Conservation (phyloP, 2,797 vertebrate genomes). For the Naso thynnoides region DNA sequence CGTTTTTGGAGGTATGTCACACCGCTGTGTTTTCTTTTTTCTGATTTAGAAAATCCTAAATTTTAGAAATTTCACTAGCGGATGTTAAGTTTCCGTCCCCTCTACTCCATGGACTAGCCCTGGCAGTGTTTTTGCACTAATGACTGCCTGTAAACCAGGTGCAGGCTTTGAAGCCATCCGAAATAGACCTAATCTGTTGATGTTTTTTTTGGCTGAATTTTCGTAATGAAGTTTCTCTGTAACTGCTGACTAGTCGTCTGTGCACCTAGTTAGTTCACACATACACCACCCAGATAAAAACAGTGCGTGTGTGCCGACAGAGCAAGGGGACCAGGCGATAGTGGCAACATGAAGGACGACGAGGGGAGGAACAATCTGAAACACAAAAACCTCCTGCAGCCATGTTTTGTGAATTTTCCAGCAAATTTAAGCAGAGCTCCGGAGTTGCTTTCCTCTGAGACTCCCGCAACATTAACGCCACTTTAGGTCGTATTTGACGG, state of each 20-base stretch:
- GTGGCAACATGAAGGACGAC: constrained; percentile 81
- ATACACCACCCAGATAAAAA: constrained; percentile 13
- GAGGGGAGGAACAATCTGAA: constrained; percentile 85
- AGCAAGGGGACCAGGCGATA: constrained; percentile 52
- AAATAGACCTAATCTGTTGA: constrained; percentile 78
- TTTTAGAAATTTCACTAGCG: constrained; percentile 61
- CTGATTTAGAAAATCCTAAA: constrained; percentile 70
- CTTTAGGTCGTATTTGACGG: constrained; percentile 11
- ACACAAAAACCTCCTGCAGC: constrained; percentile 88
- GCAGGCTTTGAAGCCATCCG: constrained; percentile 63
- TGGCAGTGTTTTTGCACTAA: constrained; percentile 29
- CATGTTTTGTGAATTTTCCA: constrained; percentile 87
- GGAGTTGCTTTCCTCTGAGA: constrained; percentile 55
- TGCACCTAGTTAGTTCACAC: constrained; percentile 44
- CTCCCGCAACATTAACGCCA: background rate
- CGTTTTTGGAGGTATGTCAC: constrained; percentile 85
- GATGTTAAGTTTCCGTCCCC: constrained; percentile 58
- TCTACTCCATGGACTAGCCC: constrained; percentile 41
- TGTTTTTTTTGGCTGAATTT: constrained; percentile 65
- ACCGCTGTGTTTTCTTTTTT: constrained; percentile 52
- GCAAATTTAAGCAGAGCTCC: constrained; percentile 77
- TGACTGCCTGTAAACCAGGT: constrained; percentile 60
- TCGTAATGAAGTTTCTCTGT: constrained; percentile 76
- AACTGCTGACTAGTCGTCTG: constrained; percentile 54
- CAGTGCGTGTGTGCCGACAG: constrained; percentile 18